These are phyloP conservation scores for Dasysyrphus albostriatus DNA, from an alignment of 2,888 invertebrate species.

Conservation along the genomic window DNA sequence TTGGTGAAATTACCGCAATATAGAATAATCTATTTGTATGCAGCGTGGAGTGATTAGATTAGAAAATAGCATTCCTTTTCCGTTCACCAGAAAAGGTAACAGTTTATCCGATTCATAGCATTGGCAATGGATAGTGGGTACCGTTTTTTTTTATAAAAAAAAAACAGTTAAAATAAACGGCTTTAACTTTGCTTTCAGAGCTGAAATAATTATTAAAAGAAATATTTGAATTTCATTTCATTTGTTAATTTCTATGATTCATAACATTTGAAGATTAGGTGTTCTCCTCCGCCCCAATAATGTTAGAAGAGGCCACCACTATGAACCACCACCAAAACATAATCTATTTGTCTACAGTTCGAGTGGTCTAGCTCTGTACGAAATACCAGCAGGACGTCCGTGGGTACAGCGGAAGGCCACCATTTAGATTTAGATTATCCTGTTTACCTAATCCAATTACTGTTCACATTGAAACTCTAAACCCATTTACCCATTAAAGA, in stretches of 20 bases:
- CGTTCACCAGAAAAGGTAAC: constrained; percentile 28
- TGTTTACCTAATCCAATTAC: constrained; percentile 38
- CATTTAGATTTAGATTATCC: neutral
- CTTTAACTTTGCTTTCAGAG: neutral
- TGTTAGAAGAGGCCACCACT: constrained; percentile 64
- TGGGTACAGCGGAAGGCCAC: constrained; percentile 6
- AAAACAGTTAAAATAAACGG: constrained; percentile 21
- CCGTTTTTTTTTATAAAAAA: constrained; percentile 7
- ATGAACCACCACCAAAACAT: constrained; percentile 17
- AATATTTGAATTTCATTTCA: constrained; percentile 36
- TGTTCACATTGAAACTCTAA: neutral
- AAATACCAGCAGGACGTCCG: constrained; percentile 38
- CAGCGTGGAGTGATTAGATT: constrained; percentile 26
- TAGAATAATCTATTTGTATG: constrained; percentile 33
- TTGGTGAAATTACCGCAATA: constrained; percentile 34
- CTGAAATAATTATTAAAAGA: constrained; percentile 1
- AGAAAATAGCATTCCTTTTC: constrained; percentile 29
- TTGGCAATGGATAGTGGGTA: constrained; percentile 2
- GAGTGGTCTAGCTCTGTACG: constrained; percentile 17
- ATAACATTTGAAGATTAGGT: constrained; percentile 53
- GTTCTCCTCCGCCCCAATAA: constrained; percentile 63
- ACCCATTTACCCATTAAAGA: neutral
- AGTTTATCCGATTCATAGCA: neutral
- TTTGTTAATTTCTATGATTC: constrained; percentile 62
- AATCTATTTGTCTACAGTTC: constrained; percentile 66